A percentile compares a stretch with the other conserved stretches of the same genome.
phyloP scores from a whole-genome alignment of 2,797 vertebrate species.

The Buceros bicornis region DNA sequence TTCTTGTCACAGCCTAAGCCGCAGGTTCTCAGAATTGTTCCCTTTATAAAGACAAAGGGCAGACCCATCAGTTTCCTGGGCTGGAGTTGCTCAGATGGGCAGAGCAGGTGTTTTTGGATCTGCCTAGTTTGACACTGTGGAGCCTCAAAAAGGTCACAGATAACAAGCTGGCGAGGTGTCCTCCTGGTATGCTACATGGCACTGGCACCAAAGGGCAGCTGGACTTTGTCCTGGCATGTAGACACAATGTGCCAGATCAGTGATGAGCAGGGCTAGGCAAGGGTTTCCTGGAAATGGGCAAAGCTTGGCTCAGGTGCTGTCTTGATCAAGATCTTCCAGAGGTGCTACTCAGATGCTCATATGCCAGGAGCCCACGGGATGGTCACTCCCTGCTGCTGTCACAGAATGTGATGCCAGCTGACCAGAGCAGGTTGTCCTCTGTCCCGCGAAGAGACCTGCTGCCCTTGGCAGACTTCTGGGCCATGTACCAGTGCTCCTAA shows the following conservation, averaged over 20 bases:
- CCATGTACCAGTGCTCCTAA: background rate
- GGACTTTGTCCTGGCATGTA: background rate
- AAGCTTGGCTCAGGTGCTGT: background rate
- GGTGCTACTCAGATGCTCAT: background rate
- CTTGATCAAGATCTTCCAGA: background rate
- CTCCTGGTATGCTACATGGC: background rate
- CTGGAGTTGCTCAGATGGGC: background rate
- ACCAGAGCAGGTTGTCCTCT: background rate
- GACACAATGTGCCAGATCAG: background rate
- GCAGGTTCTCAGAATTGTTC: background rate
- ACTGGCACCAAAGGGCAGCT: background rate
- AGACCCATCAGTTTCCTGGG: background rate
- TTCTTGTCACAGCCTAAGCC: background rate
- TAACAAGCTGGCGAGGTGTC: background rate
- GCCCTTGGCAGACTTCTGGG: background rate
- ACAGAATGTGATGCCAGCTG: too few species aligned
- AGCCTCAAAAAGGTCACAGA: background rate
- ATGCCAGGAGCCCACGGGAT: background rate
- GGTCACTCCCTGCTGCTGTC: accelerated
- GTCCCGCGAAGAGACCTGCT: background rate
- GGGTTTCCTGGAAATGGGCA: background rate
- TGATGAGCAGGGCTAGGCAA: background rate
- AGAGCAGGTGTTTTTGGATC: background rate
- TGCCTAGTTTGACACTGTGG: background rate
- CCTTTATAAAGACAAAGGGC: background rate